Conservation (phyloP, 2,113 vertebrate genomes). For the Agelaius tricolor region DNA sequence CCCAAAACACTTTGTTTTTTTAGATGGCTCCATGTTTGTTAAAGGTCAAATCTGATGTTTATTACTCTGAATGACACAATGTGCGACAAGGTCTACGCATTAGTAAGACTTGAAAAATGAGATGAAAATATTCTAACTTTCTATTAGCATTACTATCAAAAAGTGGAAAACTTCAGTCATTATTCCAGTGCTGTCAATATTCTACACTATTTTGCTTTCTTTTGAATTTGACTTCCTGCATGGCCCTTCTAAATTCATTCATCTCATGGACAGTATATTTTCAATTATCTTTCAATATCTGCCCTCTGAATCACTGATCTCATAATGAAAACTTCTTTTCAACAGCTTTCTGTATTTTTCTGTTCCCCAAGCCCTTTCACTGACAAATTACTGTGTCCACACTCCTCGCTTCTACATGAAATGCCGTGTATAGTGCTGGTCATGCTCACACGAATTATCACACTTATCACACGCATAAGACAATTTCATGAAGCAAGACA, state of each 20-base stretch:
- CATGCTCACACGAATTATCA: neutral
- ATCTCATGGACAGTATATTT: neutral
- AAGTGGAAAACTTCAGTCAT: neutral
- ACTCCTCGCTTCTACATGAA: neutral
- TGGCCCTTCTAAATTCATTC: neutral
- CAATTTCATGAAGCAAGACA: neutral
- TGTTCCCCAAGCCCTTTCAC: neutral
- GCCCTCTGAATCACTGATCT: neutral
- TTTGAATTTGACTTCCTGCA: neutral
- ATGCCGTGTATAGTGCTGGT: neutral
- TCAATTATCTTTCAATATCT: neutral
- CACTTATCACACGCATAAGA: fast-evolving
- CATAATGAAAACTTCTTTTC: neutral
- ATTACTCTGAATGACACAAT: neutral
- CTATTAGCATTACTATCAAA: neutral
- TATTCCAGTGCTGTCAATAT: neutral
- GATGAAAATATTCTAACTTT: neutral
- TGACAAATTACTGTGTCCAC: neutral
- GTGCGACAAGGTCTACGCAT: neutral
- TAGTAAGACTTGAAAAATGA: neutral
- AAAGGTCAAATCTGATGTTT: neutral
- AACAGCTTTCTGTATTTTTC: neutral
- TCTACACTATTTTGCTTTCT: neutral
- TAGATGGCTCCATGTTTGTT: neutral
- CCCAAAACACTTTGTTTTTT: neutral